phyloP scores from a whole-genome alignment of 2,888 invertebrate genomes.

The Lamellibrachia columna region DNA sequence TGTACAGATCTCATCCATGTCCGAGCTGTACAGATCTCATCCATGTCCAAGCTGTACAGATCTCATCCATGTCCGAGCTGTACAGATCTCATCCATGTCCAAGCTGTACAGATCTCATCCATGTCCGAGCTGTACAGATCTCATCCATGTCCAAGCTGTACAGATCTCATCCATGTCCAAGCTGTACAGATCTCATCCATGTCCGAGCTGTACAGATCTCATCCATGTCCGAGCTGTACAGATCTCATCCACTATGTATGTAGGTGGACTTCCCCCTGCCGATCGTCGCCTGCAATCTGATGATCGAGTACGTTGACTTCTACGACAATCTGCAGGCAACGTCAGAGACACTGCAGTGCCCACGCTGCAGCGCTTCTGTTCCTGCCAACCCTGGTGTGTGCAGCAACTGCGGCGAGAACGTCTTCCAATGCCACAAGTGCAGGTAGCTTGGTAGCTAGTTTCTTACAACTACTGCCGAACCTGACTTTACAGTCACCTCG shows the following conservation, averaged over 20 bases:
- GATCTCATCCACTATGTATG: background rate
- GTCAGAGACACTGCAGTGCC: conserved; percentile 93
- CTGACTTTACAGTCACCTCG: too few species aligned
- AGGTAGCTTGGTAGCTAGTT: conserved; percentile 68
- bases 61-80: too few species aligned
- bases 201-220: too few species aligned
- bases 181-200: background rate
- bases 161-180: too few species aligned
- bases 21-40: background rate
- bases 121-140: too few species aligned
- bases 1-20: too few species aligned
- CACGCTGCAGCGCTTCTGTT: conserved; percentile 94
- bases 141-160: too few species aligned
- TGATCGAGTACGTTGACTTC: conserved; percentile 98
- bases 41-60: background rate
- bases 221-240: too few species aligned
- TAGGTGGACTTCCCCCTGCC: conserved; percentile 92
- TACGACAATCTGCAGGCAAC: conserved; percentile 83
- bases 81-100: too few species aligned
- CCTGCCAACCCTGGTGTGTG: conserved; percentile 98
- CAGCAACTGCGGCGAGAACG: conserved; percentile 96
- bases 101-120: background rate
- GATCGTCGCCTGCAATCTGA: conserved; percentile 95
- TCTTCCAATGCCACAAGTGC: conserved; percentile 99
- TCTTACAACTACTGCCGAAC: too few species aligned